A percentile compares a stretch with the other conserved stretches of the same genome.
Evolutionary conservation across 2,888 invertebrate genomes (phyloP).

Genomic region (Apodemia duryi): DNA sequence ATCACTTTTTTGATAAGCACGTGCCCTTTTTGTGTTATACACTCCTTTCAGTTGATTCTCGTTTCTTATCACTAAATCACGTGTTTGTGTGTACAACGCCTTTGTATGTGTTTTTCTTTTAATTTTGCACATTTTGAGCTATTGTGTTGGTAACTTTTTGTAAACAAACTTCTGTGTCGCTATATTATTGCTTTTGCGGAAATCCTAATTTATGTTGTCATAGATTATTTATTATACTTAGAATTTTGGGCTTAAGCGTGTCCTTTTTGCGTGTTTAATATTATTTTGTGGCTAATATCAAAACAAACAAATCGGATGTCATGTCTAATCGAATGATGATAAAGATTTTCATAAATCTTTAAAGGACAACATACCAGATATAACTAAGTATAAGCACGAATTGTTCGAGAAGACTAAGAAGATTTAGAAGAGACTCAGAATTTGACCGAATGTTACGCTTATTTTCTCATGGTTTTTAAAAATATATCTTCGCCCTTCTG

Average conservation of each 20-base stretch:
- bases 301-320: too few species aligned
- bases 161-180: neutral
- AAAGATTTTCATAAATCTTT: too few species aligned
- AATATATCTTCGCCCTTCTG: too few species aligned
- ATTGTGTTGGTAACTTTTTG: slow-evolving; percentile 1
- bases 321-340: too few species aligned
- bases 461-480: too few species aligned
- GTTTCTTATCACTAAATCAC: neutral
- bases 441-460: too few species aligned
- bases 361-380: too few species aligned
- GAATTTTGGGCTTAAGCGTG: neutral
- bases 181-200: slow-evolving; percentile 4
- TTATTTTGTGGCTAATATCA: neutral
- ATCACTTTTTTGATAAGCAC: neutral
- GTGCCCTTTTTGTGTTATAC: slow-evolving; percentile 3
- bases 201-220: neutral
- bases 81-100: neutral
- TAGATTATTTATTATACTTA: neutral
- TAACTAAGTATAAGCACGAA: too few species aligned
- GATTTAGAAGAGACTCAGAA: too few species aligned
- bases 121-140: slow-evolving; percentile 5
- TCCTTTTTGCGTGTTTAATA: neutral
- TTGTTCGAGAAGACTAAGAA: too few species aligned
- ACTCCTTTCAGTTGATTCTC: neutral
- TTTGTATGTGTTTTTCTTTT: neutral